Percentiles rank a stretch among this genome's conserved stretches.
Conservation (phyloP, 2,797 vertebrate species). For the Lithobates sylvaticus region DNA sequence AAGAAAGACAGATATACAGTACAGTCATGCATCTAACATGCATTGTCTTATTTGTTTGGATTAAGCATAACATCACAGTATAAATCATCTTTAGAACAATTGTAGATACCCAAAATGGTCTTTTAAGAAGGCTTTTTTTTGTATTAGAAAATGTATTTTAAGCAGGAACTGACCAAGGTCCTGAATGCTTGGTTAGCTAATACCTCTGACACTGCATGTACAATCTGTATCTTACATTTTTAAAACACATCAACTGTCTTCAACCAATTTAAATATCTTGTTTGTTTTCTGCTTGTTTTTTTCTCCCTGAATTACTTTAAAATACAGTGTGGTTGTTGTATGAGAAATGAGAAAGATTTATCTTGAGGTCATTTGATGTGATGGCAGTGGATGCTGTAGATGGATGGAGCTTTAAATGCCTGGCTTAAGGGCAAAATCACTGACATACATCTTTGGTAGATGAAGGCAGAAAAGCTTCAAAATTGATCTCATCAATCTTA, state of each 20-base stretch:
- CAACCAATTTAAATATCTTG: not conserved
- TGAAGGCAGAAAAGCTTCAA: conserved; percentile 70
- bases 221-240: not conserved
- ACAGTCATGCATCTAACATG: no score
- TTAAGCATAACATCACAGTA: no score
- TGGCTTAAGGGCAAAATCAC: conserved; percentile 62
- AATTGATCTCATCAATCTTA: conserved; percentile 71
- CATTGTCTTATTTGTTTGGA: no score
- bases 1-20: no score
- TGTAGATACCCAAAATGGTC: not conserved
- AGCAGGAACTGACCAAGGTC: not conserved
- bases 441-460: conserved; percentile 63
- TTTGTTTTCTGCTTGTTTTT: not conserved
- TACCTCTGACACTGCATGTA: no score
- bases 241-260: not conserved
- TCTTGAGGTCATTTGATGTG: conserved; percentile 64
- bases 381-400: conserved; percentile 63
- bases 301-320: not conserved
- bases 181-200: not conserved
- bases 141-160: not conserved
- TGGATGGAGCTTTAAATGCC: conserved; percentile 66
- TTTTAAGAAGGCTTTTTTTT: not conserved
- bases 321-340: conserved; percentile 52
- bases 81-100: not conserved
- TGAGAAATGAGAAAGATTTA: conserved; percentile 62